phyloP scores from a whole-genome alignment of 53 echinoderm and acorn worm genomes.

The Crossaster papposus region DNA sequence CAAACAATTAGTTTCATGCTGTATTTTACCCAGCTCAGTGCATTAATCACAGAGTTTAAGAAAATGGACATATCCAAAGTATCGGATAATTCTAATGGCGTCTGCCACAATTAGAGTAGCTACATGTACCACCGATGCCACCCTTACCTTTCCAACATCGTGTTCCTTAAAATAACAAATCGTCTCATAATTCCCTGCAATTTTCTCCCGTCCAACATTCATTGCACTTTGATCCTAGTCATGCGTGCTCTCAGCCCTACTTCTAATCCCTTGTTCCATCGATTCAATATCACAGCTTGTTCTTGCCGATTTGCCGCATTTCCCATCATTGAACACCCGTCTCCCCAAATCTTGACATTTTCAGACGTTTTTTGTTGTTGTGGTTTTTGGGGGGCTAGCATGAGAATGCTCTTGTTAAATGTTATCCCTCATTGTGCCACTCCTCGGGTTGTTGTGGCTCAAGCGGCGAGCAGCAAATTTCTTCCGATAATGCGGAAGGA shows the following conservation, averaged over 20 bases:
- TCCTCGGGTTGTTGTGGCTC: neutral
- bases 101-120: neutral
- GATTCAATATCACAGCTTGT: conserved; percentile 42
- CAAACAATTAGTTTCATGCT: too few relatives aligned
- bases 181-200: neutral
- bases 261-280: conserved; percentile 25
- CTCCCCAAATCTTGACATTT: neutral
- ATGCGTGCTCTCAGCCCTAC: conserved; percentile 35
- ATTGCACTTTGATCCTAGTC: conserved; percentile 38
- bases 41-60: too few relatives aligned
- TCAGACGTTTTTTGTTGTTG: neutral
- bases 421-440: neutral
- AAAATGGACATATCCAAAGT: too few relatives aligned
- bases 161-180: conserved; percentile 22
- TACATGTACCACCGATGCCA: neutral
- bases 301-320: neutral
- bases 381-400: too few relatives aligned
- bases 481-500: neutral
- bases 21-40: too few relatives aligned
- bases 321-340: neutral
- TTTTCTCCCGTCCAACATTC: neutral
- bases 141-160: neutral
- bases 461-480: neutral
- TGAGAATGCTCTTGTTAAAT: neutral
- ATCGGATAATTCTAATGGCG: too few relatives aligned